phyloP scores from a whole-genome alignment of 2,797 vertebrate species.

The Rhodeus uyekii region DNA sequence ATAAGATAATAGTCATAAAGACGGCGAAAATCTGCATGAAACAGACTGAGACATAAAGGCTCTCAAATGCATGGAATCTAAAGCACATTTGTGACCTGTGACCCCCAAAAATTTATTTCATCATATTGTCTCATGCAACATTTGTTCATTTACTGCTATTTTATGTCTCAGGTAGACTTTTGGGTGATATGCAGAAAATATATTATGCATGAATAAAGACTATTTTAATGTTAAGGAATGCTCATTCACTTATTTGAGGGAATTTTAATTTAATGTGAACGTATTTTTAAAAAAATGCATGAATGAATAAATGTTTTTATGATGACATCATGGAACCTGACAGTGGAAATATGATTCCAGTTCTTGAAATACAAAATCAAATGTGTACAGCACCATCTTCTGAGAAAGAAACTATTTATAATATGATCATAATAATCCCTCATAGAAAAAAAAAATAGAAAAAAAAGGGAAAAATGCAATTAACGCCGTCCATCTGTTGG shows the following conservation, averaged over 20 bases:
- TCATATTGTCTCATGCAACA: background rate
- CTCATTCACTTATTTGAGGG: background rate
- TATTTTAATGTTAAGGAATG: background rate
- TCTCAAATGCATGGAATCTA: background rate
- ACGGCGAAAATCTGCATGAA: background rate
- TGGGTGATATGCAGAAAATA: background rate
- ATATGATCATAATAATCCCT: constrained; percentile 18
- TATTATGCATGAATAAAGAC: background rate
- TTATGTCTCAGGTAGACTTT: background rate
- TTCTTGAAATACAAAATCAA: constrained; percentile 24
- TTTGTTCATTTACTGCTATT: background rate
- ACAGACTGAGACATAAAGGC: background rate
- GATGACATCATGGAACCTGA: background rate
- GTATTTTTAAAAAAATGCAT: background rate
- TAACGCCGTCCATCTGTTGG: constrained; percentile 39
- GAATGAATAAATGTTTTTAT: background rate
- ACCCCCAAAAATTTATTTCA: background rate
- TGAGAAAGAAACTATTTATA: constrained; percentile 18
- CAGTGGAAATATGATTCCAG: background rate
- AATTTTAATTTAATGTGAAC: background rate
- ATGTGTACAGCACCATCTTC: background rate
- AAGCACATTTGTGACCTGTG: background rate
- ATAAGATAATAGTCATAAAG: background rate
- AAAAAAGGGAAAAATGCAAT: constrained; percentile 35
- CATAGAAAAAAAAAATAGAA: background rate